A percentile compares a stretch with the other conserved stretches of the same genome.
Evolutionary conservation across 2,888 invertebrate species (phyloP).

Genomic region (Osmoderma eremita): DNA sequence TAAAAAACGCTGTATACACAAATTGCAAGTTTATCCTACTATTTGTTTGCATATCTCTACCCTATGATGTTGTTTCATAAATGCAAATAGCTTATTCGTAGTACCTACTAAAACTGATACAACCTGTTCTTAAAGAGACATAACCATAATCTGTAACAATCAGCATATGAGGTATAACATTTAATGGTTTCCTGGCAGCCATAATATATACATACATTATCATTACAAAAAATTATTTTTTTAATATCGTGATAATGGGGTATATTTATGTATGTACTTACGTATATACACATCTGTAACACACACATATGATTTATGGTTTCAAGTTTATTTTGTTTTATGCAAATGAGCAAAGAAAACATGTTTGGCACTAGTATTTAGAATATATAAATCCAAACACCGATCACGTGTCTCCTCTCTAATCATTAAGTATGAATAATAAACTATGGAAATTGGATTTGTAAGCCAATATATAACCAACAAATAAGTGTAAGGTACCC

Average conservation of each 20-base stretch:
- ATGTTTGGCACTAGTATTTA: conserved; percentile 1
- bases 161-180: conserved; percentile 16
- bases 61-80: conserved; percentile 21
- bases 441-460: too few relatives aligned
- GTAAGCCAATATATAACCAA: too few relatives aligned
- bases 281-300: too few relatives aligned
- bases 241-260: background rate
- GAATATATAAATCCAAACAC: too few relatives aligned
- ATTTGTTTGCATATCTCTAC: conserved; percentile 25
- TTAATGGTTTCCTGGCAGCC: conserved; percentile 32
- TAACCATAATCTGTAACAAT: conserved; percentile 21
- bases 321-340: conserved; percentile 8
- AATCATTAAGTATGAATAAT: too few relatives aligned
- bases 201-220: conserved; percentile 24
- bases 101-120: conserved; percentile 12
- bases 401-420: too few relatives aligned
- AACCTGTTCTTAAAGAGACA: conserved; percentile 17
- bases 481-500: too few relatives aligned
- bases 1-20: conserved; percentile 16
- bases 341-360: conserved; percentile 14
- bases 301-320: conserved; percentile 16
- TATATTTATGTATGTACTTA: too few relatives aligned
- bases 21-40: conserved; percentile 23
- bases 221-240: conserved; percentile 23
- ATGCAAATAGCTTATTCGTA: conserved; percentile 27